Evolutionary conservation across 2,113 vertebrate species (phyloP).

Genomic region (Neodon shergylaensis): DNA sequence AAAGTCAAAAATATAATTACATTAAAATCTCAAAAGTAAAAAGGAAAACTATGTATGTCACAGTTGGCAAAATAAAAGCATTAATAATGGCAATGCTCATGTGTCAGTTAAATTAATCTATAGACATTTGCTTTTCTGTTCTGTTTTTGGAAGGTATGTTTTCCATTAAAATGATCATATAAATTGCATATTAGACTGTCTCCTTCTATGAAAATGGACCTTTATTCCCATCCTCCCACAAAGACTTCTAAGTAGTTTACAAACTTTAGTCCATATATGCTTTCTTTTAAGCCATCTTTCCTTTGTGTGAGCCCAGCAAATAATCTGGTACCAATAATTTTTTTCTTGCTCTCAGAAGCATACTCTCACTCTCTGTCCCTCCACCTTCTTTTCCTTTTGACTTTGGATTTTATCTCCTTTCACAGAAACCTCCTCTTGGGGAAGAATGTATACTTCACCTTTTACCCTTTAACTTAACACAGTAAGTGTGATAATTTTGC

Average conservation of each 20-base stretch:
- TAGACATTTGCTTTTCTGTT: background rate
- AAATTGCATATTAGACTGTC: background rate
- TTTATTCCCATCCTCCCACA: background rate
- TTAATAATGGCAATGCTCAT: background rate
- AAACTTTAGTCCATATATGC: background rate
- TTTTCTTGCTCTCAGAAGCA: background rate
- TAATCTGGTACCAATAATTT: background rate
- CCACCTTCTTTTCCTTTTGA: background rate
- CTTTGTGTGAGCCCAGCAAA: background rate
- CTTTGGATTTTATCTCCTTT: background rate
- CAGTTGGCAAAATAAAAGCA: background rate
- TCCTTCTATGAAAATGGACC: background rate
- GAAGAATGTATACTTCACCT: background rate
- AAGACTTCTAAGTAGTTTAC: background rate
- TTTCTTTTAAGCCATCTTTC: background rate
- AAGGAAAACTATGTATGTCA: background rate
- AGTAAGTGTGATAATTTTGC: background rate
- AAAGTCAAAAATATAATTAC: background rate
- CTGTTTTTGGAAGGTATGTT: background rate
- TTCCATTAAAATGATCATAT: background rate
- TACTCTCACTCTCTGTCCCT: background rate
- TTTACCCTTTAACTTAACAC: background rate
- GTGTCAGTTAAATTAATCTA: background rate
- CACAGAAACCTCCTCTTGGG: background rate
- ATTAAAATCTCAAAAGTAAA: background rate